Base-by-base conservation (phyloP, 92 coral and sea anemone genomes). In the Phenganax marumi region DNA sequence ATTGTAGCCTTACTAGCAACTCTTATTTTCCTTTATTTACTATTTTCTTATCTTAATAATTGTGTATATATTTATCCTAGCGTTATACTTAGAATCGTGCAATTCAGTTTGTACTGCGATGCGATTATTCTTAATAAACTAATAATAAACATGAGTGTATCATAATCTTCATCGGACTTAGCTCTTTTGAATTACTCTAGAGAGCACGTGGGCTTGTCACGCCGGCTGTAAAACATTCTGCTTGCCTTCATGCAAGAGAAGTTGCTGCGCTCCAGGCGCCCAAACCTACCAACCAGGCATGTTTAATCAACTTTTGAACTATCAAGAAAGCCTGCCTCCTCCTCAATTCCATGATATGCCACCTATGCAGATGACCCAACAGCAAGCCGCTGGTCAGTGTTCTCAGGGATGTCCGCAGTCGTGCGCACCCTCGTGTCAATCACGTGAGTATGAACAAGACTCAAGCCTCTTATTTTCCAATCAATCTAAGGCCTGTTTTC, bases 201-300 rank as follows among this genome's bases (percentile, higher is more conserved):
- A 93, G 64, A 89, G 87, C 47, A 89, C 97, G 0, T 95, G 98
- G 98, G 80, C 71, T 21, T 95, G 98, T 25, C 98, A 95, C 64
- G 96, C 98, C 1, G 98, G 98, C 21, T 95, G 98, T 73, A 88
- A 87, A 48, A 89, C 58, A 52, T 95, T 90, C 80, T 95, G 98
- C 66, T 93, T 95, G 17, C 92, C 98, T 4, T 95, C 98, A 22
- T 95, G 98, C 81, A 95, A 95, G 87, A 83, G 90, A 84, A 95
- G 98, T 88, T 95, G 98, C 73, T 95, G 98, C 75, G 87, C 87
- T 3, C 86, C 90, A 8, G 89, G 93, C 43, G 97, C 98, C 10
- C 93, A 97, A 8, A 88, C 91, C 79, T 95, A 95, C 89, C 85
- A 87, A 14, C 97, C 95, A 3, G 87, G 81, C 65, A 90, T 89